Evolutionary conservation across 1,140 invertebrate genomes (phyloP), one percentile per base, ranked within the genome.

Genomic region (Gyrodactylus bullatarudis): DNA sequence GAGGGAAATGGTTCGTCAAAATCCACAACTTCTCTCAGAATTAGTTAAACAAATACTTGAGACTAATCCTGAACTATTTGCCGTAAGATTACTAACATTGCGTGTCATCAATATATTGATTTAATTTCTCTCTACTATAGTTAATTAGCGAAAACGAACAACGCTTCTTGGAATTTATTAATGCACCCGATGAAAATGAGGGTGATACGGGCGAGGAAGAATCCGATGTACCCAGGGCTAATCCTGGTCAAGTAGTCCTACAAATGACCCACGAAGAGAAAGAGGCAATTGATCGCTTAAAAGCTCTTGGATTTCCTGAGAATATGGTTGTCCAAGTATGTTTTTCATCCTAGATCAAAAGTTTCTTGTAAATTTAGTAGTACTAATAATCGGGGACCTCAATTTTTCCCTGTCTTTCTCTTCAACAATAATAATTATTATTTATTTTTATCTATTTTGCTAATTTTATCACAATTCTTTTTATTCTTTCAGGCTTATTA

Each of bases 31-130:
- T 71, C 24, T 71, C 1, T 24, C 21, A 25, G 70, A 71, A 24
- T 71, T 71, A 26, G 21, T 71, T 20, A 21, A 71, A 23, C 70
- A 71, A 71, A 71, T 71, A 25, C 21, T 21, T 8, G 21, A 71
- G 24, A 71, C 70, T 1, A 71, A 71, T 71, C 70, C 70, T 23
- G 70, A 71, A 23, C 24, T 71, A 25, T 71, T 71, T 23, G 1
- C 21, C 20, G 70, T 71, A 25, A 23, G 23, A 21, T 69, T 23
- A 69, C 23, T 21, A 69, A 8, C 23, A 69, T 21, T 54, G 8
- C 34, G n/a, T 54, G n/a, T n/a, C n/a, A n/a, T 54, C n/a, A 54
- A 16, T 69, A 69, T 23, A 8, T 21, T 21, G 23, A 69, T 23
- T 23, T 8, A 21, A 23, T 71, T 71, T 71, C 21, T n/a, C n/a